Conservation (phyloP, 2,888 invertebrate genomes). For the Drosophila prostipennis region DNA sequence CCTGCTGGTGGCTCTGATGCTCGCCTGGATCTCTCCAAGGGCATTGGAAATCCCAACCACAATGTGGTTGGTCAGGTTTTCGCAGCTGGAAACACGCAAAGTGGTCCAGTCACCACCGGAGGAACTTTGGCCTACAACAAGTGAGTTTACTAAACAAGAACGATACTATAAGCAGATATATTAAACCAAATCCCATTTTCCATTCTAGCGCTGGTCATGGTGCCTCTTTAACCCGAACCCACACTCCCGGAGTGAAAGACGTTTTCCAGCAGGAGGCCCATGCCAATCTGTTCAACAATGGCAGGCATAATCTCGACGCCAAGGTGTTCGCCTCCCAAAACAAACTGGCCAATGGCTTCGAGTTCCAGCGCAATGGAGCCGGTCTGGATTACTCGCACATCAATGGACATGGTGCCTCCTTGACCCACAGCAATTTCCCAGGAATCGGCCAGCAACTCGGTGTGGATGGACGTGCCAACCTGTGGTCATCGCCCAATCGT, state of each 20-base stretch:
- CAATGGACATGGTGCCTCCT: slow-evolving; percentile 74
- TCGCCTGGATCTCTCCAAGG: slow-evolving; percentile 64
- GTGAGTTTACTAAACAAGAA: background rate
- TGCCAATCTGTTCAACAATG: slow-evolving; percentile 76
- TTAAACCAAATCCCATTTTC: background rate
- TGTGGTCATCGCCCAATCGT: slow-evolving; percentile 68
- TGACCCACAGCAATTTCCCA: slow-evolving; percentile 75
- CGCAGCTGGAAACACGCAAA: slow-evolving; percentile 63
- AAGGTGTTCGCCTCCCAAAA: slow-evolving; percentile 79
- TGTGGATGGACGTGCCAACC: slow-evolving; percentile 59
- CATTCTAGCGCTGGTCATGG: slow-evolving; percentile 52
- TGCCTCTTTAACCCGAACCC: slow-evolving; percentile 60
- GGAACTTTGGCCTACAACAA: slow-evolving; percentile 64
- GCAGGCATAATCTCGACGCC: slow-evolving; percentile 70
- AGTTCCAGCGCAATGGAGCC: slow-evolving; percentile 78
- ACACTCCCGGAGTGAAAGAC: slow-evolving; percentile 67
- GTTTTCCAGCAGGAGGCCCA: slow-evolving; percentile 63
- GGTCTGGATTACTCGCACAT: slow-evolving; percentile 75
- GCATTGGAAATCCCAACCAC: slow-evolving; percentile 74
- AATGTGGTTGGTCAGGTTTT: slow-evolving; percentile 72
- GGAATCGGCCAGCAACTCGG: slow-evolving; percentile 73
- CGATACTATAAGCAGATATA: background rate
- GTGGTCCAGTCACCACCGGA: slow-evolving; percentile 66
- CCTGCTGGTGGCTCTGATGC: slow-evolving; percentile 77
- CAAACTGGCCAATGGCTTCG: slow-evolving; percentile 77